A percentile compares a stretch with the other conserved stretches of the same genome.
phyloP scores from a whole-genome alignment of 2,113 vertebrate genomes.

The Gobio gobio region DNA sequence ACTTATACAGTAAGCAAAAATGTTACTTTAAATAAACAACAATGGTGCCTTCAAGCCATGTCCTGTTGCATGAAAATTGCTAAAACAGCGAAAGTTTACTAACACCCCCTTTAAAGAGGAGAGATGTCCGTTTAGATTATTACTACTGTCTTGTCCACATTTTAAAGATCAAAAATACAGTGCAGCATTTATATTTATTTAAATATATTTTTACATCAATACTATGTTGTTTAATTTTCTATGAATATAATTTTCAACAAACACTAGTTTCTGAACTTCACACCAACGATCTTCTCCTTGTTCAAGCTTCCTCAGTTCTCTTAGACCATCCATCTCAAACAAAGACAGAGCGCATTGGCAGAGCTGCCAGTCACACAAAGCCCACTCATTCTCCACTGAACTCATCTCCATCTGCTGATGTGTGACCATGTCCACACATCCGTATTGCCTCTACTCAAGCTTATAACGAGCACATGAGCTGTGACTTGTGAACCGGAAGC shows the following conservation, averaged over 20 bases:
- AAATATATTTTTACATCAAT: background rate
- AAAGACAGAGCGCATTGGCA: conserved; percentile 13
- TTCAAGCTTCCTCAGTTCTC: background rate
- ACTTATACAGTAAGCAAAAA: conserved; percentile 38
- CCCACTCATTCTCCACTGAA: conserved; percentile 52
- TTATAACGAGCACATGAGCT: conserved; percentile 68
- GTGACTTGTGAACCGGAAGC: conserved; percentile 73
- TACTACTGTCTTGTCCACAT: background rate
- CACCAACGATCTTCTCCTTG: background rate
- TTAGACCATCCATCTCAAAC: conserved; percentile 6
- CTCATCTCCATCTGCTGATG: conserved; percentile 73
- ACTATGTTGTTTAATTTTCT: no score
- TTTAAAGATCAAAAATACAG: background rate
- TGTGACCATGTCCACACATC: conserved; percentile 70
- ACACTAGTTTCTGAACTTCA: background rate
- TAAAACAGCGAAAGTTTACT: background rate
- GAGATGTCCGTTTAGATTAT: conserved; percentile 6
- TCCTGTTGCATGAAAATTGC: conserved; percentile 3
- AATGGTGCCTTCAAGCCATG: conserved; percentile 34
- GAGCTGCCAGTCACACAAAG: conserved; percentile 20
- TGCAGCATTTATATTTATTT: background rate
- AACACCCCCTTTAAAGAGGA: background rate
- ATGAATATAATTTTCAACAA: background rate
- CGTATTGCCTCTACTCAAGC: conserved; percentile 65
- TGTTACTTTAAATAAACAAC: conserved; percentile 57